Conservation (phyloP, 2,888 invertebrate genomes). For the Drosophila testacea region DNA sequence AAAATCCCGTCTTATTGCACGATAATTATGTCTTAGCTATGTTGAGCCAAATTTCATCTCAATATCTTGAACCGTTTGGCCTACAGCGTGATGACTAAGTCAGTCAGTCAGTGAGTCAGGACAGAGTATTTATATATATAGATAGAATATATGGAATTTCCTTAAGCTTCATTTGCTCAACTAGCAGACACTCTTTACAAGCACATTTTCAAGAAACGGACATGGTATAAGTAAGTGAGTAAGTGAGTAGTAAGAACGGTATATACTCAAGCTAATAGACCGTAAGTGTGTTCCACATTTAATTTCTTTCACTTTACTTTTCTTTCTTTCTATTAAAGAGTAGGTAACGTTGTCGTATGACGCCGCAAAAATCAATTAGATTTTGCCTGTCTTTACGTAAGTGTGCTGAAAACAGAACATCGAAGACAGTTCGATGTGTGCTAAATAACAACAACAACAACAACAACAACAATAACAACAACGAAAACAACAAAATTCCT, state of each 20-base stretch:
- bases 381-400: constrained; percentile 41
- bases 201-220: background rate
- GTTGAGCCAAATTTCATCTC: no score
- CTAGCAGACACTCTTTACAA: background rate
- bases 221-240: background rate
- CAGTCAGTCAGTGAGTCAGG: no score
- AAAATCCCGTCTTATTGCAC: no score
- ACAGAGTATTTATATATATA: no score
- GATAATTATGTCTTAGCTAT: no score
- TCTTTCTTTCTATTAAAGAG: constrained; percentile 25
- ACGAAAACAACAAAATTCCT: constrained; percentile 27
- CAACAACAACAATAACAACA: constrained; percentile 27
- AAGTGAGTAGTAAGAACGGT: constrained; percentile 6
- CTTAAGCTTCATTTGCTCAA: background rate
- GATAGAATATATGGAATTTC: background rate
- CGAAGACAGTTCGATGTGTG: constrained; percentile 29
- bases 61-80: no score
- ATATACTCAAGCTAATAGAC: constrained; percentile 6
- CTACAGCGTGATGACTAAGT: no score
- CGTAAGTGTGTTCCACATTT: constrained; percentile 24
- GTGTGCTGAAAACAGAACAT: constrained; percentile 23
- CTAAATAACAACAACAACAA: constrained; percentile 33
- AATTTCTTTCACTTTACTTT: constrained; percentile 33
- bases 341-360: constrained; percentile 21
- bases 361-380: constrained; percentile 40